Evolutionary conservation across 2,113 vertebrate species (phyloP).

Genomic region (Phaethon lepturus): DNA sequence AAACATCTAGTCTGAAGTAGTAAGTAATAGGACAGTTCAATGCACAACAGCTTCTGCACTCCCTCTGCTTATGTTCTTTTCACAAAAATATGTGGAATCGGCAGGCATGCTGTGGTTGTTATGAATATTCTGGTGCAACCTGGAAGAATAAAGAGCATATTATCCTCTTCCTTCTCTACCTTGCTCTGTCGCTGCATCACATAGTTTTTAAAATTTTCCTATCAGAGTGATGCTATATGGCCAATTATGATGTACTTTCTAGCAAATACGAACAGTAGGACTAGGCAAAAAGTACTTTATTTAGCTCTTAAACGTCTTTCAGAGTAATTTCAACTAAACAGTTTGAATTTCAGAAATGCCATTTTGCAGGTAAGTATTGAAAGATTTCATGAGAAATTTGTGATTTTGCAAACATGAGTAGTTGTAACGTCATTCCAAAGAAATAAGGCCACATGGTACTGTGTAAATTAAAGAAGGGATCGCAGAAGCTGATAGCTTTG

Average conservation of each 20-base stretch:
- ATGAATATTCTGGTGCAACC: neutral
- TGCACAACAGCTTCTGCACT: neutral
- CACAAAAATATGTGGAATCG: neutral
- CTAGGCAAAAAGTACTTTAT: neutral
- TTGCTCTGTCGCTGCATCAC: neutral
- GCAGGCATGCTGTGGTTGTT: neutral
- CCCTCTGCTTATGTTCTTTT: neutral
- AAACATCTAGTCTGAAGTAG: neutral
- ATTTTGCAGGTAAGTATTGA: neutral
- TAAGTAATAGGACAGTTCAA: neutral
- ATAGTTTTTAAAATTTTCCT: neutral
- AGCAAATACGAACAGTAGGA: neutral
- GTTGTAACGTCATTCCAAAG: neutral
- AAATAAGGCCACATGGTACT: neutral
- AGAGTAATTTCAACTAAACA: neutral
- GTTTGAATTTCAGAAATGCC: neutral
- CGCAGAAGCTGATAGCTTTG: neutral
- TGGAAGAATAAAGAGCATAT: neutral
- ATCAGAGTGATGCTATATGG: neutral
- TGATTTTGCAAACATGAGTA: neutral
- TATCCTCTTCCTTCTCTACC: neutral
- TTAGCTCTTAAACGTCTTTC: neutral
- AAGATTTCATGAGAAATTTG: neutral
- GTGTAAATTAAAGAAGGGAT: neutral
- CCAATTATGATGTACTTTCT: neutral